These are phyloP conservation scores for Pseudomyrmex concolor DNA, from an alignment of 1,140 invertebrate species.

Conservation along the genomic window DNA sequence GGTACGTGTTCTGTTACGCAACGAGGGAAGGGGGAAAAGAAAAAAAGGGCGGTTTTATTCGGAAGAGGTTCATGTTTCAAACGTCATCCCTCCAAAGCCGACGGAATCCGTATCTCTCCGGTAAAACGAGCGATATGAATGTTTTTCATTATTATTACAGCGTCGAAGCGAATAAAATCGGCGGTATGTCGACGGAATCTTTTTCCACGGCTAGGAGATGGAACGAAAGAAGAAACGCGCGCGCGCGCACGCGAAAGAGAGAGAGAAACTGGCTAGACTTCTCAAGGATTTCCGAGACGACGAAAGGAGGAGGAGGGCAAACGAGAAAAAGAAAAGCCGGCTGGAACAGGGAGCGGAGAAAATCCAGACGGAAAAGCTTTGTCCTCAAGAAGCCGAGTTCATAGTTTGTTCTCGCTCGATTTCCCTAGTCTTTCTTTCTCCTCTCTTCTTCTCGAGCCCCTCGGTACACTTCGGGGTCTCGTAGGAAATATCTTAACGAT, in stretches of 20 bases:
- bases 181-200: conserved; percentile 65
- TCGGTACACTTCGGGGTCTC: conserved; percentile 72
- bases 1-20: too few relatives aligned
- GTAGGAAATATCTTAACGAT: conserved; percentile 74
- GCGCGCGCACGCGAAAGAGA: background rate
- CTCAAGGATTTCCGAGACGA: conserved; percentile 75
- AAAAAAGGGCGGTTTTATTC: background rate
- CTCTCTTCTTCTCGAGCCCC: background rate
- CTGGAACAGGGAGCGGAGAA: conserved; percentile 50
- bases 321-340: conserved; percentile 49
- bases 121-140: conserved; percentile 56
- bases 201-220: conserved; percentile 50
- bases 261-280: conserved; percentile 68
- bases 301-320: conserved; percentile 51
- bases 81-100: conserved; percentile 11
- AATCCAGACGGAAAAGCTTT: conserved; percentile 75
- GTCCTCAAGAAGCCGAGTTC: conserved; percentile 76
- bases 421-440: conserved; percentile 63
- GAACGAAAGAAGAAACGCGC: background rate
- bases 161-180: conserved; percentile 59
- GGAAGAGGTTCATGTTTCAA: background rate
- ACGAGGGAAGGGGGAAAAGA: too few relatives aligned
- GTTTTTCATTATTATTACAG: conserved; percentile 68
- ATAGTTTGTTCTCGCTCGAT: conserved; percentile 78
- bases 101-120: conserved; percentile 26